Base-by-base conservation (phyloP, 2,797 vertebrate genomes). In the Rhabdomys pumilio region DNA sequence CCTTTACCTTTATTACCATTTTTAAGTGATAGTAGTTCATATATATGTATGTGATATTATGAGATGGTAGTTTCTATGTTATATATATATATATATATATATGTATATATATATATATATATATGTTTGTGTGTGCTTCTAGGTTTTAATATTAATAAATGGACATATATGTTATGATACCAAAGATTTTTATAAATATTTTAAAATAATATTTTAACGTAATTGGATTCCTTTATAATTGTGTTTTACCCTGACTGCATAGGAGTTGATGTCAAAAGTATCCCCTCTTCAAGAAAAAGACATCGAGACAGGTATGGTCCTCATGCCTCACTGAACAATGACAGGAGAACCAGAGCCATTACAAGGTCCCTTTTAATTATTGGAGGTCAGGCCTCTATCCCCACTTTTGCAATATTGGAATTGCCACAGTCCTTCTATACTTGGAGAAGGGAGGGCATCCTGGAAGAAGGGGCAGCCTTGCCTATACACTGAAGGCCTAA, bases 131-230 rank as follows among this genome's bases (percentile, higher is more conserved):
- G 47, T 79, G 12, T 92, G n/a, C 47, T 15, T 34, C 63, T 72
- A 86, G 57, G 38, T 53, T 73, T 93, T 94, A 26, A 84, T 92
- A 72, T 72, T 90, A 92, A 89, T 80, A 90, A 67, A 61, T 59
- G 53, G 90, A 22, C n/a, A 80, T 20, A 24, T 50, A 34, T 31
- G 81, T 81, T 41, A 69, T 3, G 41, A 80, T 59, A n/a, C 15
- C 31, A 75, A 31, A 73, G 69, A 61, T 59, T 89, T 88, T 94
- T 67, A 41, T 61, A 92, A 89, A 47, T 87, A 86, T 86, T 92
- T 80, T 83, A 83, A 67, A 96, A 89, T 8, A 87, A n/a, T 69
- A 67, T 89, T 96, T 96, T 22, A 81, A 29, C 50, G 15, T 47
- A 53, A 34, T 41, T 76, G 34, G 34, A 90, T 94, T 95, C 15